Evolutionary conservation across 2,113 vertebrate species (phyloP).

Genomic region (Oenanthe oenanthe): DNA sequence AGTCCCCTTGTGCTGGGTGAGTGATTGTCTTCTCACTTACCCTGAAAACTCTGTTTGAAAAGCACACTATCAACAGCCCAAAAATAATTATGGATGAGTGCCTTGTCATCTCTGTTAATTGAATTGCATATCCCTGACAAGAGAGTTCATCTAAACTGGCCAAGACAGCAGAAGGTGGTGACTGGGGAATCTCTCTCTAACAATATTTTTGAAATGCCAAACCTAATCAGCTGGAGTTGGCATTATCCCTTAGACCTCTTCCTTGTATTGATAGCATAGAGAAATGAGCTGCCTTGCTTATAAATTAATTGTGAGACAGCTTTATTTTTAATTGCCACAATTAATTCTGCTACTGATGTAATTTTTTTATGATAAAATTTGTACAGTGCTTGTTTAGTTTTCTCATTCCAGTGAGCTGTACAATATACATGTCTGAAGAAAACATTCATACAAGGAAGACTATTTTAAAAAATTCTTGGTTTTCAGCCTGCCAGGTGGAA

Average conservation of each 20-base stretch:
- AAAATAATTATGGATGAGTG: background rate
- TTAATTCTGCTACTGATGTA: conserved; percentile 70
- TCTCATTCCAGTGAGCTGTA: conserved; percentile 21
- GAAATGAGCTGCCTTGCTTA: conserved; percentile 52
- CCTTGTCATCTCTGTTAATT: conserved; percentile 8
- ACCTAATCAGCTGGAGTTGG: conserved; percentile 41
- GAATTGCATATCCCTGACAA: background rate
- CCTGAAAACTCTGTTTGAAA: background rate
- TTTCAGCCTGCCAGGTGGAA: conserved; percentile 41
- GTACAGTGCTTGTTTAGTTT: conserved; percentile 60
- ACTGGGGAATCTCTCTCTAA: conserved; percentile 12
- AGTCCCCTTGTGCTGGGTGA: background rate
- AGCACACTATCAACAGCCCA: background rate
- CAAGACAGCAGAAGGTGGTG: background rate
- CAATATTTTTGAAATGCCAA: conserved; percentile 48
- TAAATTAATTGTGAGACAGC: conserved; percentile 60
- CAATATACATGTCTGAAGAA: conserved; percentile 50
- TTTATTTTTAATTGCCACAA: conserved; percentile 67
- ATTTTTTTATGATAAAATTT: conserved; percentile 69
- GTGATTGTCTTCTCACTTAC: background rate
- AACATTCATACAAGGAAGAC: conserved; percentile 38
- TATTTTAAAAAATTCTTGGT: background rate
- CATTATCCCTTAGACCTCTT: conserved; percentile 1
- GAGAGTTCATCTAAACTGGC: background rate
- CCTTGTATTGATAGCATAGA: background rate